Evolutionary conservation across 2,113 vertebrate species (phyloP), one percentile per base, ranked within the genome.

Genomic region (Erythrolamprus reginae): DNA sequence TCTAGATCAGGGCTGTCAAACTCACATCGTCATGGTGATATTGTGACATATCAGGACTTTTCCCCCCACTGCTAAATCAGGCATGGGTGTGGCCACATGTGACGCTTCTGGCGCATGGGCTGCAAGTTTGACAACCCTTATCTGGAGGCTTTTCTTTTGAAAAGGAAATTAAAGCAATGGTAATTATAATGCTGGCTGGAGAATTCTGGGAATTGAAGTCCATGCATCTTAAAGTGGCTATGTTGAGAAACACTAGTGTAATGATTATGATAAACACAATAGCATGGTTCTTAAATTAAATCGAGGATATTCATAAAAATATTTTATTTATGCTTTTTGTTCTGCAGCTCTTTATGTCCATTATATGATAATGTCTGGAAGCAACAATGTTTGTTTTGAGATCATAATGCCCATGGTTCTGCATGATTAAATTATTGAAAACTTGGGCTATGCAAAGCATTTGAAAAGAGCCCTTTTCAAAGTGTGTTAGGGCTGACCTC

Each of bases 91-190:
- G 55, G 21, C 55, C 23, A 56, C 23, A 24, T 56, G 8, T 24
- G 55, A 56, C 2, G 23, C 51, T 4, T 52, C 51, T 4, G 51
- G 51, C 51, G 3, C 15, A 2, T 0, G 1, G 51, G 51, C 23
- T 2, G 8, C 1, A 0, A 24, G 23, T 24, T 56, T 56, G 55
- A 56, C 55, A 61, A 1, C 10, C 10, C 4, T n/a, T 4, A 10
- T 52, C 93, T 91, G 90, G 10, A 83, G 10, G 53, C 1, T 10
- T 88, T 88, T 90, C n/a, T 86, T 90, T 82, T 42, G 12, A 84
- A 33, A 86, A 15, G 24, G 28, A 55, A 61, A n/a, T 48, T 77
- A 84, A 84, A 90, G 23, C 0, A 0, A 48, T 2, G n/a, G 1
- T 56, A 28, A 10, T 12, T 84, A 10, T 55, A 58, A 70, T 23